These are phyloP conservation scores for Clivina fossor DNA, from an alignment of 2,888 invertebrate species.

Conservation along the genomic window DNA sequence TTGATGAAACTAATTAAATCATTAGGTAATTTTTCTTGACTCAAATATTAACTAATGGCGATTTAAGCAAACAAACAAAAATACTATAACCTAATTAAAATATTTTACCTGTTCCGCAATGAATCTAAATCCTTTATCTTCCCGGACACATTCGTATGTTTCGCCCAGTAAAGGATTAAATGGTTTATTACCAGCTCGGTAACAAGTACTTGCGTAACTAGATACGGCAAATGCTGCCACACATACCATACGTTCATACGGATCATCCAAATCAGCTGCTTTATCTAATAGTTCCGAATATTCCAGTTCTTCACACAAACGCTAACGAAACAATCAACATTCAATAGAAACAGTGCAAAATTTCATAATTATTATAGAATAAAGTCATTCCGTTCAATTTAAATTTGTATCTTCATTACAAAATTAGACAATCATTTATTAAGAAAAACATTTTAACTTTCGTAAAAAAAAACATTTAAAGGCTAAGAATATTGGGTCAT, in stretches of 20 bases:
- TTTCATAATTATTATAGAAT: too few species aligned
- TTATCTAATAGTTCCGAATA: conserved; percentile 79
- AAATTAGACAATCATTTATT: too few species aligned
- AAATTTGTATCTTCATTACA: too few species aligned
- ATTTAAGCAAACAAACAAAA: too few species aligned
- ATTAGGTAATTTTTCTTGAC: too few species aligned
- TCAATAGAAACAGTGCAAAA: conserved; percentile 34
- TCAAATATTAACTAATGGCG: too few species aligned
- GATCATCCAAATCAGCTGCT: conserved; percentile 66
- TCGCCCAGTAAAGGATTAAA: conserved; percentile 83
- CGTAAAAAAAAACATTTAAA: too few species aligned
- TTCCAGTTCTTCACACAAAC: conserved; percentile 81
- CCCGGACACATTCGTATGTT: conserved; percentile 78
- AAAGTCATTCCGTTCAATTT: too few species aligned
- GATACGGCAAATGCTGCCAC: conserved; percentile 82
- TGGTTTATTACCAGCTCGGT: conserved; percentile 78
- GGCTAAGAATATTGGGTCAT: too few species aligned
- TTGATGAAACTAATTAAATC: too few species aligned
- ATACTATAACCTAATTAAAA: background rate
- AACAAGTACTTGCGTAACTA: conserved; percentile 72
- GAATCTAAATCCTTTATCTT: conserved; percentile 77
- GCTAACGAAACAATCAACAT: too few species aligned
- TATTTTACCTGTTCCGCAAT: conserved; percentile 71
- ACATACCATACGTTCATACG: conserved; percentile 72
- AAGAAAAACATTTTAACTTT: too few species aligned